A percentile compares a stretch with the other conserved stretches of the same genome.
These are phyloP conservation scores for Zaprionus africanus DNA, from an alignment of 1,140 invertebrate species.

Conservation along the genomic window DNA sequence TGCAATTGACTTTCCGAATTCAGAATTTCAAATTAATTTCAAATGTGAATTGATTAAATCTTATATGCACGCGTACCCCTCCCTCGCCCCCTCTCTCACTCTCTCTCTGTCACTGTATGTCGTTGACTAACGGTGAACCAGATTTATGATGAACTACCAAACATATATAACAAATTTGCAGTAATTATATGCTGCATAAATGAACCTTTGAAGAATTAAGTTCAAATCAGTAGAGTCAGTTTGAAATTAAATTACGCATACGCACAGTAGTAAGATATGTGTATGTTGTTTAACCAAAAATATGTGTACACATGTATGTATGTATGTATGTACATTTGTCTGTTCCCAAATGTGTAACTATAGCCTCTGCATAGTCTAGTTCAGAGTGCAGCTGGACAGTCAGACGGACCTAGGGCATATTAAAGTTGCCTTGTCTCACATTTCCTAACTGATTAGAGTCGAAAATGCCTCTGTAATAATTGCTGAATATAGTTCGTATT, in stretches of 20 bases:
- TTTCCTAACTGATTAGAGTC: no score
- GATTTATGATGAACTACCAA: background rate
- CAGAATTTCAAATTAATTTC: background rate
- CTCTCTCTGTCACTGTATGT: background rate
- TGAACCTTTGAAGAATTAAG: constrained; percentile 1
- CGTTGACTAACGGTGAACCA: background rate
- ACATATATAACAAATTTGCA: background rate
- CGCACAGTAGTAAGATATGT: background rate
- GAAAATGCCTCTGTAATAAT: no score
- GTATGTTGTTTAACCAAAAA: background rate
- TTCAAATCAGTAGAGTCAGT: background rate
- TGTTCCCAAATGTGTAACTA: no score
- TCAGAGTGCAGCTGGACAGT: no score
- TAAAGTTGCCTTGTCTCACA: no score
- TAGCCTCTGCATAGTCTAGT: no score
- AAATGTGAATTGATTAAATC: constrained; percentile 5
- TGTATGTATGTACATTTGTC: background rate
- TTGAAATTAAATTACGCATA: constrained; percentile 1
- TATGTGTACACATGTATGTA: background rate
- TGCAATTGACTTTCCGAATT: background rate
- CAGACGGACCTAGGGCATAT: no score
- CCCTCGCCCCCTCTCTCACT: background rate
- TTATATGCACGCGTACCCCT: background rate
- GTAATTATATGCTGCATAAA: constrained; percentile 15
- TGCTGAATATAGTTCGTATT: no score